These are phyloP conservation scores for Temnothorax rugatulus DNA, from an alignment of 2,888 invertebrate species.

Conservation along the genomic window DNA sequence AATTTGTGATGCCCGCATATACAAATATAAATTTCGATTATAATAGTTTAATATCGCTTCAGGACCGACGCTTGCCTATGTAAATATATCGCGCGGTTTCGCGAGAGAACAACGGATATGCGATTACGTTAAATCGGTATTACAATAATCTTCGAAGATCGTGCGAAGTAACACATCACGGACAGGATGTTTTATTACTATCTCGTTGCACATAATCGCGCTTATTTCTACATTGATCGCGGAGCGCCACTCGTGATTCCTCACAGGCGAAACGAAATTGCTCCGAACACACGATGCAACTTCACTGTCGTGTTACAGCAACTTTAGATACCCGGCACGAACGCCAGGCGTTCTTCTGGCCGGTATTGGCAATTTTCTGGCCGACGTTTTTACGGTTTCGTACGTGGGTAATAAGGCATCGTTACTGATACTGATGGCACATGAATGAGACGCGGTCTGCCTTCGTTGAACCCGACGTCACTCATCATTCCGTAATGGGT, in stretches of 20 bases:
- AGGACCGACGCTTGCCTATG: background rate
- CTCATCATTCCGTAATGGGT: slow-evolving; percentile 37
- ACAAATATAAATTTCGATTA: background rate
- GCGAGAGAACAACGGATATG: background rate
- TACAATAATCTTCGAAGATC: slow-evolving; percentile 22
- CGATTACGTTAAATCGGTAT: background rate
- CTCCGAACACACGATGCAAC: slow-evolving; percentile 48
- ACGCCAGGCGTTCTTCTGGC: slow-evolving; percentile 32
- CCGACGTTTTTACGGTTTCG: slow-evolving; percentile 36
- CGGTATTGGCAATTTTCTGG: slow-evolving; percentile 52
- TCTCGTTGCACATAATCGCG: slow-evolving; percentile 27
- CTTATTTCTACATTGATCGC: slow-evolving; percentile 60
- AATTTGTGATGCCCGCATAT: background rate
- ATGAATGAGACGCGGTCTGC: slow-evolving; percentile 30
- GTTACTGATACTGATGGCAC: slow-evolving; percentile 47
- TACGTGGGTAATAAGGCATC: slow-evolving; percentile 38
- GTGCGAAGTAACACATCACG: slow-evolving; percentile 13
- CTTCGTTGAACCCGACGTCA: slow-evolving; percentile 25
- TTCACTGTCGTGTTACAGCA: slow-evolving; percentile 20
- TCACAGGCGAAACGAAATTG: slow-evolving; percentile 45
- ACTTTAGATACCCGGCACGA: slow-evolving; percentile 46
- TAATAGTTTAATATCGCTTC: background rate
- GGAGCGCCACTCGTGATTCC: slow-evolving; percentile 23
- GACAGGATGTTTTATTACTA: slow-evolving; percentile 23
- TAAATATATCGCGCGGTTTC: background rate